phyloP scores from a whole-genome alignment of 2,888 invertebrate species.

The Sarcophaga rosellei region DNA sequence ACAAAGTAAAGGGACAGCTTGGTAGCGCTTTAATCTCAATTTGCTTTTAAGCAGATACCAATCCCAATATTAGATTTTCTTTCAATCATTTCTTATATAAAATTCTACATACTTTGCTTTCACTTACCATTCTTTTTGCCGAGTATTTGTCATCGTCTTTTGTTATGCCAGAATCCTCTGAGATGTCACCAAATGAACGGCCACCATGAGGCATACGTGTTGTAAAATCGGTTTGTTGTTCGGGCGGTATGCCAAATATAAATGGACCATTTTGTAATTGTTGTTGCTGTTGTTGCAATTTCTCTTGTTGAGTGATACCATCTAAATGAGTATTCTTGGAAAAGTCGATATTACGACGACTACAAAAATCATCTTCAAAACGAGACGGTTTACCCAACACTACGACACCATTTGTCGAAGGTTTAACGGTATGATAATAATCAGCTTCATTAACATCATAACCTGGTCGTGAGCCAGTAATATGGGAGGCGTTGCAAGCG shows the following conservation, averaged over 20 bases:
- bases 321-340: conserved; percentile 58
- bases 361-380: conserved; percentile 79
- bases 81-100: too few relatives aligned
- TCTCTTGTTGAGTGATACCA: conserved; percentile 17
- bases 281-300: conserved; percentile 8
- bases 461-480: conserved; percentile 45
- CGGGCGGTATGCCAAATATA: conserved; percentile 84
- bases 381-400: conserved; percentile 74
- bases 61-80: too few relatives aligned
- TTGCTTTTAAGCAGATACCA: too few relatives aligned
- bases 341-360: conserved; percentile 74
- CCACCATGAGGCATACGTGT: conserved; percentile 70
- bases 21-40: too few relatives aligned
- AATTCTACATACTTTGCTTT: too few relatives aligned
- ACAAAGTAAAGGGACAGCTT: too few relatives aligned
- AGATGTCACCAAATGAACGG: conserved; percentile 71
- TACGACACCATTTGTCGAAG: conserved; percentile 18
- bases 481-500: conserved; percentile 25
- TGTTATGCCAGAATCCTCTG: conserved; percentile 63
- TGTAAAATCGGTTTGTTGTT: conserved; percentile 70
- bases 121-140: conserved; percentile 65
- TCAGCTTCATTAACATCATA: conserved; percentile 59
- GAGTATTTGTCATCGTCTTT: conserved; percentile 71
- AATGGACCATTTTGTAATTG: conserved; percentile 82
- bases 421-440: conserved; percentile 40